Evolutionary conservation across 1,140 invertebrate genomes (phyloP).

Genomic region (Ctenoplectra terminalis): DNA sequence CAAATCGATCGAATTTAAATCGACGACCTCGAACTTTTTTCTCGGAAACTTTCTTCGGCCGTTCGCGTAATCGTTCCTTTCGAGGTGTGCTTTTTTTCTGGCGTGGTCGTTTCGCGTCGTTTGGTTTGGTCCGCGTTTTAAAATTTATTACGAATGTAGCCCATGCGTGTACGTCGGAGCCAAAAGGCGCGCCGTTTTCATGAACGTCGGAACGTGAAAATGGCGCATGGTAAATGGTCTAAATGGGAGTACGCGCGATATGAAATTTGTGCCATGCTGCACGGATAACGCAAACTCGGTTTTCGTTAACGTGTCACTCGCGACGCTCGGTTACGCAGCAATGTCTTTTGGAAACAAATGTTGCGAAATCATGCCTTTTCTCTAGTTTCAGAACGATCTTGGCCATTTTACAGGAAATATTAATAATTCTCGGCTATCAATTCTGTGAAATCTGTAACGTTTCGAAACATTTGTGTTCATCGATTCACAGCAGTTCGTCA

Average conservation of each 20-base stretch:
- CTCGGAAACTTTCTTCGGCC: neutral
- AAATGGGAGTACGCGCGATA: neutral
- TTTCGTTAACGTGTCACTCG: neutral
- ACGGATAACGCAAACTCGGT: constrained; percentile 8
- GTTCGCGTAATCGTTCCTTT: neutral
- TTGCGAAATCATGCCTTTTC: neutral
- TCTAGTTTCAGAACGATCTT: neutral
- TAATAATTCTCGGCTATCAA: neutral
- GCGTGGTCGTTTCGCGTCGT: neutral
- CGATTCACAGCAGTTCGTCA: neutral
- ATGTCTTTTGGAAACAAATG: neutral
- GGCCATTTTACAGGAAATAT: no score
- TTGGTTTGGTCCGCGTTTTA: neutral
- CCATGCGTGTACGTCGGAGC: neutral
- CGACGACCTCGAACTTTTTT: neutral
- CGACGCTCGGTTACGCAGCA: neutral
- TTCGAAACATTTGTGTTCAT: neutral
- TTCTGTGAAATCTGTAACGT: neutral
- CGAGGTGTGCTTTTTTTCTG: neutral
- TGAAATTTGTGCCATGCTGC: constrained; percentile 2
- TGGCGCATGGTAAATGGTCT: constrained; percentile 9
- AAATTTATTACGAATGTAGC: neutral
- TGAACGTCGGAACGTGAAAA: neutral
- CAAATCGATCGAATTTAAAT: neutral
- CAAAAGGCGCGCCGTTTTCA: neutral